These are phyloP conservation scores for Carcina quercana DNA, from an alignment of 2,888 invertebrate genomes.

Conservation along the genomic window DNA sequence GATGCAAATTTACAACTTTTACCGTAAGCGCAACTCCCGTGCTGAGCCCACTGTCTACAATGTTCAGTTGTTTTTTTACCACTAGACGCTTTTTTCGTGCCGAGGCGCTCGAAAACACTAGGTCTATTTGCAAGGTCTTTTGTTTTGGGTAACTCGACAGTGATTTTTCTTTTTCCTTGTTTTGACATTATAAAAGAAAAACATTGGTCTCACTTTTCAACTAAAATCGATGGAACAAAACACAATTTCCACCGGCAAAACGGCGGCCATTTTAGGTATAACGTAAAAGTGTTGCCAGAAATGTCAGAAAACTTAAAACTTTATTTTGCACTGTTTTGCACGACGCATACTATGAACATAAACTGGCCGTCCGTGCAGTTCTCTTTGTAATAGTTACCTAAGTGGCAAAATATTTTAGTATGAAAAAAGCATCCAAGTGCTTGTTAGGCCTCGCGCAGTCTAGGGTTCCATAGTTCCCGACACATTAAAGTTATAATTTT, in stretches of 20 bases:
- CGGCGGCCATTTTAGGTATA: constrained; percentile 15
- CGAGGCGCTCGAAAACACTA: constrained; percentile 88
- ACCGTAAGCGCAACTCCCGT: constrained; percentile 85
- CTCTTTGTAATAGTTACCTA: too few species aligned
- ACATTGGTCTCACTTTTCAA: constrained; percentile 56
- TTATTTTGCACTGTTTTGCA: too few species aligned
- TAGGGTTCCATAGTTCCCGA: too few species aligned
- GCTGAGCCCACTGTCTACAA: constrained; percentile 85
- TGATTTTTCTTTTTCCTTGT: constrained; percentile 85
- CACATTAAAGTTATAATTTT: too few species aligned
- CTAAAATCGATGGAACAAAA: constrained; percentile 31
- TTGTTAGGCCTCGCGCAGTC: too few species aligned
- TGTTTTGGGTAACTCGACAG: constrained; percentile 82
- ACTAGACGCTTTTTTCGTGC: constrained; percentile 79
- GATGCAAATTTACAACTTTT: constrained; percentile 85
- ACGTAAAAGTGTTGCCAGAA: too few species aligned
- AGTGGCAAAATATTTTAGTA: too few species aligned
- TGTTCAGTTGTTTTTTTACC: constrained; percentile 77
- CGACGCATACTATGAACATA: too few species aligned
- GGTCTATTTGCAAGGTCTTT: constrained; percentile 80
- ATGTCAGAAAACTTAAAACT: too few species aligned
- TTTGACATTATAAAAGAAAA: constrained; percentile 70
- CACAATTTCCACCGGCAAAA: constrained; percentile 30
- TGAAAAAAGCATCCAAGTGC: too few species aligned
- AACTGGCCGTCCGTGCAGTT: too few species aligned